Evolutionary conservation across 2,888 invertebrate species (phyloP).

Genomic region (Galerucella nymphaeae): DNA sequence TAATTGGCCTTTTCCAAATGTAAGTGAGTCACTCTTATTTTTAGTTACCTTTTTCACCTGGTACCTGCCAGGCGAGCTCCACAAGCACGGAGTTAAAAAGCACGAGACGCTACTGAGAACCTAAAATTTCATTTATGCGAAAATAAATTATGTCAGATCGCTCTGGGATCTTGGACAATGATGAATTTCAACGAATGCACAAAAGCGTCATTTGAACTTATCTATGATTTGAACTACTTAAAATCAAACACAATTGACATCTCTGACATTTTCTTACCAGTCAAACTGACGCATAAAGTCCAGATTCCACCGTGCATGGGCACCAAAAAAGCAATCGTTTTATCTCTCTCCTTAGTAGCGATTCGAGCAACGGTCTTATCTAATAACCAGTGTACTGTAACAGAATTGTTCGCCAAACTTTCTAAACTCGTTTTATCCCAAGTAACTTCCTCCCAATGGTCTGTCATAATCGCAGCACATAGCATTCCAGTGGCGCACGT

Average conservation of each 20-base stretch:
- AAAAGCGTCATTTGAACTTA: too few species aligned
- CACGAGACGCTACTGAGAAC: too few species aligned
- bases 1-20: too few species aligned
- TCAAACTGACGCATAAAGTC: slow-evolving; percentile 86
- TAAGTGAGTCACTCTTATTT: too few species aligned
- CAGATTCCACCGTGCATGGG: slow-evolving; percentile 93
- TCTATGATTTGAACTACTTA: too few species aligned
- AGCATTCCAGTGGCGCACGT: slow-evolving; percentile 84
- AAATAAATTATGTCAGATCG: too few species aligned
- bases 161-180: too few species aligned
- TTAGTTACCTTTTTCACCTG: too few species aligned
- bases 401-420: slow-evolving; percentile 69
- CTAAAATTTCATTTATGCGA: too few species aligned
- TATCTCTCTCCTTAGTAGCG: slow-evolving; percentile 57
- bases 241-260: not conserved
- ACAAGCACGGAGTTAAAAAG: too few species aligned
- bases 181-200: too few species aligned
- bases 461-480: slow-evolving; percentile 88
- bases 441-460: slow-evolving; percentile 89
- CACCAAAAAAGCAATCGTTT: slow-evolving; percentile 74
- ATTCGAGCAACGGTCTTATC: slow-evolving; percentile 80
- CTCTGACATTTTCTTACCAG: slow-evolving; percentile 69
- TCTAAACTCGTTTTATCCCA: slow-evolving; percentile 78
- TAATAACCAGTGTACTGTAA: slow-evolving; percentile 76
- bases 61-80: too few species aligned